Evolutionary conservation across 2,888 invertebrate genomes (phyloP), one percentile per base, ranked within the genome.

Genomic region (Octonoba sinensis): DNA sequence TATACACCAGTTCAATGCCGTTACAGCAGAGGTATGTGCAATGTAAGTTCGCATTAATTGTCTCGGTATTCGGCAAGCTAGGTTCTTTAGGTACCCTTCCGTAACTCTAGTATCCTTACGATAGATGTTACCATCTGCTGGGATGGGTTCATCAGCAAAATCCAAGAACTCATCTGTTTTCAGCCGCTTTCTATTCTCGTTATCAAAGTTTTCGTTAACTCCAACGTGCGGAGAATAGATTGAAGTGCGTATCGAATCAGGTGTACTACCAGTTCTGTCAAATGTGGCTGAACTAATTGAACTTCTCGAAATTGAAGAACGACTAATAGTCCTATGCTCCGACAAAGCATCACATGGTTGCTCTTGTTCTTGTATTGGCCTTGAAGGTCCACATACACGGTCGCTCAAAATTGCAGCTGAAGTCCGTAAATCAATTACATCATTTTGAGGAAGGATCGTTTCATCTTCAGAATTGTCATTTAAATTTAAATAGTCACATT

Each of bases 381-480:
- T 73, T 27, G 15, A 2, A 18, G 79, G 79, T 20, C 73, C 79
- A 49, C 36, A 62, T 12, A 27, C 62, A 3, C 56, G 47, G 20
- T 73, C 69, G n/a, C 27, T 69, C 47, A 79, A 57, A 56, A 79
- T 56, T 1, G 73, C 67, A 11, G 79, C 79, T 56, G 79, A 59
- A 49, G 47, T 62, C 16, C 73, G 44, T 36, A 79, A 69, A 36
- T 62, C 57, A 24, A 56, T 27, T 3, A 73, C 57, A 20, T 46
- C 62, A 18, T 69, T 46, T 18, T 47, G 62, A 22, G n/a, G 8
- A 44, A 36, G 6, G 36, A 36, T 36, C 36, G 12, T 62, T n/a
- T 62, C 60, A 11, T 36, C 16, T 44, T 62, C 62, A 36, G 36
- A 11, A 36, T 11, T 36, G 36, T 36, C 36, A 36, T 36, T 36